These are phyloP conservation scores for Drosophila pruinosa DNA, from an alignment of 1,140 invertebrate species.

Conservation along the genomic window DNA sequence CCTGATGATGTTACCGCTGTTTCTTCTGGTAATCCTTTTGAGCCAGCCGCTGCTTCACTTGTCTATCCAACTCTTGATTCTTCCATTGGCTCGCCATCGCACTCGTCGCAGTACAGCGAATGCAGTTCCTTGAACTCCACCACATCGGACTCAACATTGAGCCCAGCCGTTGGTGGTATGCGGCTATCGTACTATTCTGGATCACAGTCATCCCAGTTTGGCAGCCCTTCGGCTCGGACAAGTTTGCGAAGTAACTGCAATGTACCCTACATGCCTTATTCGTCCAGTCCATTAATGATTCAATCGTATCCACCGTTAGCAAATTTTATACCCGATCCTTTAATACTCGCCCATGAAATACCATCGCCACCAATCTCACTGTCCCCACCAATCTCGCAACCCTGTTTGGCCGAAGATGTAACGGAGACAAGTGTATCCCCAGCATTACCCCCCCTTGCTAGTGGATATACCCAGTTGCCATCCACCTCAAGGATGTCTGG, in stretches of 20 bases:
- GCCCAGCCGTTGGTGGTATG: constrained; percentile 61
- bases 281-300: constrained; percentile 72
- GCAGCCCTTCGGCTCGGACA: constrained; percentile 60
- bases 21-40: constrained; percentile 61
- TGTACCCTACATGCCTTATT: constrained; percentile 75
- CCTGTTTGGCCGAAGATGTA: not conserved
- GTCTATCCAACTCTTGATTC: constrained; percentile 71
- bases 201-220: constrained; percentile 72
- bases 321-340: constrained; percentile 61
- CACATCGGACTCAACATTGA: constrained; percentile 75
- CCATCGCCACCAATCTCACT: constrained; percentile 37
- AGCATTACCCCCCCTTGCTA: not conserved
- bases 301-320: constrained; percentile 71
- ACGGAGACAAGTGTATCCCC: not conserved
- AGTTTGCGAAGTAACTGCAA: constrained; percentile 71
- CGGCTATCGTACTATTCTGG: constrained; percentile 70
- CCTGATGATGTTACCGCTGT: constrained; percentile 30
- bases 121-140: constrained; percentile 75
- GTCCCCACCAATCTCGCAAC: too few species aligned
- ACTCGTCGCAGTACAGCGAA: constrained; percentile 74
- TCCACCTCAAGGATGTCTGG: constrained; percentile 58
- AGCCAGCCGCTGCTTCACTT: constrained; percentile 36
- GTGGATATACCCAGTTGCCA: constrained; percentile 60
- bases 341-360: constrained; percentile 29
- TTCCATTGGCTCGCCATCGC: constrained; percentile 78